Evolutionary conservation across 92 coral and sea anemone species (phyloP).

Genomic region (Paramuricea clavata): DNA sequence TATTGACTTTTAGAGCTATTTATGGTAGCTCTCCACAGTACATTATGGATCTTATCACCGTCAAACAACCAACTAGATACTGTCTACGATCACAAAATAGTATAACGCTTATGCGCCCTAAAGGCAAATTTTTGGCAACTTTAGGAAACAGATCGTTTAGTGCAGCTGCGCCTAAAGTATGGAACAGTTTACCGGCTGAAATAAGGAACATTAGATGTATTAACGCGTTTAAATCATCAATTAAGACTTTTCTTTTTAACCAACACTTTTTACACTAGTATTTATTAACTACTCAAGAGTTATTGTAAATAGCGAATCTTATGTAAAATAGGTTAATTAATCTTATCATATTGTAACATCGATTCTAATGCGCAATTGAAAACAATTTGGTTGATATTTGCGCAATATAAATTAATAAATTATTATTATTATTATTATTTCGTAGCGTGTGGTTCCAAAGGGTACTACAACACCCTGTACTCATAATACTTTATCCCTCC

Average conservation of each 20-base stretch:
- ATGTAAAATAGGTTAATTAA: not conserved
- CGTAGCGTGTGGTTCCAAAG: no score
- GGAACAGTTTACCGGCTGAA: not conserved
- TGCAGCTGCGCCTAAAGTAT: constrained; percentile 3
- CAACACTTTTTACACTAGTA: not conserved
- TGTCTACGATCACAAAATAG: not conserved
- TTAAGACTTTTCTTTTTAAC: not conserved
- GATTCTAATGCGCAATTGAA: not conserved
- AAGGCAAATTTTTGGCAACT: not conserved
- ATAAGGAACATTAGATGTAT: not conserved
- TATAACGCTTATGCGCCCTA: not conserved
- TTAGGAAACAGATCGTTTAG: constrained; percentile 16
- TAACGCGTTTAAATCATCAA: not conserved
- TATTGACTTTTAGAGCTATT: not conserved
- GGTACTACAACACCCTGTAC: no score
- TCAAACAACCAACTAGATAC: constrained; percentile 4
- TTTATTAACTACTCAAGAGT: no score
- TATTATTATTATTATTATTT: not conserved
- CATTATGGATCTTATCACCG: not conserved
- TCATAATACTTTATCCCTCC: no score
- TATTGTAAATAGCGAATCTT: not conserved
- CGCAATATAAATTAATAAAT: constrained; percentile 13
- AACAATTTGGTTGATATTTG: not conserved
- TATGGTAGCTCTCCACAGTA: not conserved
- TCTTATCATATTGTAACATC: not conserved